phyloP scores from a whole-genome alignment of 92 coral and sea anemone species.

The Palythoa grandis region DNA sequence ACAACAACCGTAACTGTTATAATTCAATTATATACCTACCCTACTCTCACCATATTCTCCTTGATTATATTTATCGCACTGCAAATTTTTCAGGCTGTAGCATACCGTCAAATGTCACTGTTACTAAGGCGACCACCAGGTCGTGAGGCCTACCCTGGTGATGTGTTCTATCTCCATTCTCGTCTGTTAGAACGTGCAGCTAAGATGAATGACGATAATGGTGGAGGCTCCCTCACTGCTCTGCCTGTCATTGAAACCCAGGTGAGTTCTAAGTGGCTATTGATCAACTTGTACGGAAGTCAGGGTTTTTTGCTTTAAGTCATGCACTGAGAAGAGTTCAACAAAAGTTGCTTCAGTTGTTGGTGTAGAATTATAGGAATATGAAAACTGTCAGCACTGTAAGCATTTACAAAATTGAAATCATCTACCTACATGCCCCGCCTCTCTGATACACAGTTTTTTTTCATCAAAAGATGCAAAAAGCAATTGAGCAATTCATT shows the following conservation, averaged over 20 bases:
- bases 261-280: conserved; percentile 34
- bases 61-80: neutral
- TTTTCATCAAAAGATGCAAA: too few relatives aligned
- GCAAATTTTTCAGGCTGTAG: conserved; percentile 81
- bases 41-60: too few relatives aligned
- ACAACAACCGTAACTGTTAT: neutral
- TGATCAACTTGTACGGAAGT: neutral
- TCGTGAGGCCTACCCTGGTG: conserved; percentile 99
- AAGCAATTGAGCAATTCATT: too few relatives aligned
- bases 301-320: neutral
- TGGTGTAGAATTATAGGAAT: too few relatives aligned
- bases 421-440: too few relatives aligned
- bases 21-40: too few relatives aligned
- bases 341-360: too few relatives aligned
- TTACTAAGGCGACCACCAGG: conserved; percentile 99
- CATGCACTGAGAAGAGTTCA: too few relatives aligned
- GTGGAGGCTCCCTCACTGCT: conserved; percentile 98
- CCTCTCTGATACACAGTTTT: too few relatives aligned
- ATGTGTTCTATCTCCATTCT: conserved; percentile 98
- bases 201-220: conserved; percentile 95
- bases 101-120: conserved; percentile 99
- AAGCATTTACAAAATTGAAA: too few relatives aligned
- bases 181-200: conserved; percentile 99
- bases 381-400: too few relatives aligned
- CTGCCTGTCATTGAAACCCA: conserved; percentile 98